A percentile compares a stretch with the other conserved stretches of the same genome.
Evolutionary conservation across 2,888 invertebrate genomes (phyloP).

Genomic region (Euproctis similis): DNA sequence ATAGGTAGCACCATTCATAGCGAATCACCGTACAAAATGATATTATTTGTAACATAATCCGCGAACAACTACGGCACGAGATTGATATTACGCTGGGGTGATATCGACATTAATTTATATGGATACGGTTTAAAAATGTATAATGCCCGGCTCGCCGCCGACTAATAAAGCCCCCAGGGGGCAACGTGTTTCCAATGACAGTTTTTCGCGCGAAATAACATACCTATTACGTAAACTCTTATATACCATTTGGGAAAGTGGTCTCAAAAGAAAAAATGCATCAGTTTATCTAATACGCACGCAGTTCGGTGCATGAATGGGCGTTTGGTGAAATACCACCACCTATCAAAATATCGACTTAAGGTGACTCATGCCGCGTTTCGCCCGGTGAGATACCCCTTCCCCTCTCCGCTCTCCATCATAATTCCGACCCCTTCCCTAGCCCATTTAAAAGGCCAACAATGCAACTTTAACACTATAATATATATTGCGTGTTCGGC

Average conservation of each 20-base stretch:
- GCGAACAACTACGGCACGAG: conserved; percentile 68
- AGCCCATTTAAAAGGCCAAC: no score
- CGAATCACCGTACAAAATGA: conserved; percentile 75
- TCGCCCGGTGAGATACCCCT: no score
- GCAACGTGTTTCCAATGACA: conserved; percentile 34
- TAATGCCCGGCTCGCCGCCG: conserved; percentile 62
- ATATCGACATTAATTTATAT: conserved; percentile 75
- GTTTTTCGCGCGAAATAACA: conserved; percentile 42
- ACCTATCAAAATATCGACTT: no score
- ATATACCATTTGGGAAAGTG: conserved; percentile 17
- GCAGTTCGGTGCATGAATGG: no score
- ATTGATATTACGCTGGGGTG: conserved; percentile 73
- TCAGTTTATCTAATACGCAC: no score
- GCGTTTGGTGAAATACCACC: no score
- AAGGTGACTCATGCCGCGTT: no score
- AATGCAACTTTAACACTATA: no score
- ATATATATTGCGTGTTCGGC: no score
- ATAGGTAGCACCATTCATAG: conserved; percentile 66
- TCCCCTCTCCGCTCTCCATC: no score
- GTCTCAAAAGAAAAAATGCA: no score
- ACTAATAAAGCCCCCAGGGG: conserved; percentile 69
- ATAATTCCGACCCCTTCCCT: no score
- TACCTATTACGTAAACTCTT: conserved; percentile 23
- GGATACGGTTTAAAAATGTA: conserved; percentile 76
- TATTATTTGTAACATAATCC: conserved; percentile 76